These are phyloP conservation scores for Prionace glauca DNA, from an alignment of 2,797 vertebrate genomes.

Conservation along the genomic window DNA sequence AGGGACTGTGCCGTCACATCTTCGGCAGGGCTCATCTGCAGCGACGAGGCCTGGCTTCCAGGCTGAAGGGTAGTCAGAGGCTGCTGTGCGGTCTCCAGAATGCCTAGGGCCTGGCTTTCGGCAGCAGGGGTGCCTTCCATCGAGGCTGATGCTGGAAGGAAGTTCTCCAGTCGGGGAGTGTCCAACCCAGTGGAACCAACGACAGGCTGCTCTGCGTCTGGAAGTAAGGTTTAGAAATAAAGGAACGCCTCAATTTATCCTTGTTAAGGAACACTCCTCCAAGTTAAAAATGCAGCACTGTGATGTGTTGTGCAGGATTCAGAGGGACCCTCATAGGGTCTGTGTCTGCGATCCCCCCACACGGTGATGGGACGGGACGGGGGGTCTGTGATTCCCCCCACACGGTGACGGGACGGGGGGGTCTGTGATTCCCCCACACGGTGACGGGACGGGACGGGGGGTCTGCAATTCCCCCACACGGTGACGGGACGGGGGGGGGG, in stretches of 20 bases:
- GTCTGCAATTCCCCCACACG: too few species aligned
- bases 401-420: background rate
- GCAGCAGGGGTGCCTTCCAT: conserved; percentile 73
- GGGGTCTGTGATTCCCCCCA: background rate
- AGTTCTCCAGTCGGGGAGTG: conserved; percentile 70
- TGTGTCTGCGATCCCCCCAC: too few species aligned
- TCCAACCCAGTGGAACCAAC: conserved; percentile 62
- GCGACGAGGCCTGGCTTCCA: conserved; percentile 59
- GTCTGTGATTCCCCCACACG: background rate
- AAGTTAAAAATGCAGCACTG: background rate
- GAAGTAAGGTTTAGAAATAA: conserved; percentile 38
- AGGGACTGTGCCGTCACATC: conserved; percentile 65
- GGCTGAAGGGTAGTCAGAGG: conserved; percentile 67
- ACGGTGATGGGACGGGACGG: too few species aligned
- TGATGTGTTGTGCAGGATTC: background rate
- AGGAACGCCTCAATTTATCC: background rate
- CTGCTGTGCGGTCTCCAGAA: conserved; percentile 75
- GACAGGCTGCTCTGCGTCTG: conserved; percentile 65
- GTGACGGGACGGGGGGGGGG: too few species aligned
- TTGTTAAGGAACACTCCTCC: background rate
- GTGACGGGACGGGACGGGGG: too few species aligned
- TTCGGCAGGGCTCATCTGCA: conserved; percentile 62
- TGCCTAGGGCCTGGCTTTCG: conserved; percentile 68
- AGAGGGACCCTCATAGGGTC: too few species aligned
- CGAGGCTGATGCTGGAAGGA: conserved; percentile 75